Conservation (phyloP, 1,140 invertebrate genomes). For the Drosophila paulistorum region DNA sequence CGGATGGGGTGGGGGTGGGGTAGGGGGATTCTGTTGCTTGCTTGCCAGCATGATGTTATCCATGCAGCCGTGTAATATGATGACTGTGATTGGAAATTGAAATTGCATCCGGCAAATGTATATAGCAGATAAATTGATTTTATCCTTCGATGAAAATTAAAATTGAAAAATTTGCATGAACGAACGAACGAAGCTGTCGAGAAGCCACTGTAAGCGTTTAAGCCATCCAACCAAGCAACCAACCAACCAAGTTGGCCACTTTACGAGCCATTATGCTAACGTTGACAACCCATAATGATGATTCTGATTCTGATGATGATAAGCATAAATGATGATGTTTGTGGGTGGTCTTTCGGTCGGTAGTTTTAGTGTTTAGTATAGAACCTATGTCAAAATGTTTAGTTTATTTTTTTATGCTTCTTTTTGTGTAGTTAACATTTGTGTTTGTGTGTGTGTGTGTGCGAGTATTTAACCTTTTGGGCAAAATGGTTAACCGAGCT, state of each 20-base stretch:
- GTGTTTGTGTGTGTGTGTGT: slow-evolving; percentile 1
- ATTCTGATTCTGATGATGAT: slow-evolving; percentile 41
- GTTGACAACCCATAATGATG: slow-evolving; percentile 55
- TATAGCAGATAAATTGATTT: slow-evolving; percentile 40
- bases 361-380: slow-evolving; percentile 27
- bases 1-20: neutral
- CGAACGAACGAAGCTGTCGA: neutral
- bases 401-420: neutral
- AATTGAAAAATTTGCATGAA: slow-evolving; percentile 37
- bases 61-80: slow-evolving; percentile 76
- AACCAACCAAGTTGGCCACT: slow-evolving; percentile 50
- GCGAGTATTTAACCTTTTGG: slow-evolving; percentile 44
- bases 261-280: slow-evolving; percentile 47
- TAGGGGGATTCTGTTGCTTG: no score
- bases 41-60: slow-evolving; percentile 45
- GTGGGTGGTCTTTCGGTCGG: slow-evolving; percentile 4
- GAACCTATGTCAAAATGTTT: slow-evolving; percentile 34
- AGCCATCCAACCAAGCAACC: slow-evolving; percentile 18
- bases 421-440: neutral
- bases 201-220: slow-evolving; percentile 4
- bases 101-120: slow-evolving; percentile 73
- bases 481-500: slow-evolving; percentile 65
- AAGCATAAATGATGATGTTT: slow-evolving; percentile 55
- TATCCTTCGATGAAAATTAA: slow-evolving; percentile 47
- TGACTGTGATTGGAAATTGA: slow-evolving; percentile 78